phyloP scores from a whole-genome alignment of 2,113 vertebrate genomes.

The Chloropsis hardwickii region DNA sequence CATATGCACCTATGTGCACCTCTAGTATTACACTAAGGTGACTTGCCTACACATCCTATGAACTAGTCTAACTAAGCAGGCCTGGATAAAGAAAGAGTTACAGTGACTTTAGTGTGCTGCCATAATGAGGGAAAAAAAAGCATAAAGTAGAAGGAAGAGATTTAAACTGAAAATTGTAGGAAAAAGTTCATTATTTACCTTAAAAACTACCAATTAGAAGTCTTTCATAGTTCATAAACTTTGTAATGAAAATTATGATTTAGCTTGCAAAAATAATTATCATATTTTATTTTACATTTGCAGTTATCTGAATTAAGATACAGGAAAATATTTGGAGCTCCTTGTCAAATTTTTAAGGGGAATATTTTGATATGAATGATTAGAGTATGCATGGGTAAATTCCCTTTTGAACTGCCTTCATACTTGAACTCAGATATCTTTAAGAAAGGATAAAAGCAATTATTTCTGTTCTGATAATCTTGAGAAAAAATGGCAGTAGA shows the following conservation, averaged over 20 bases:
- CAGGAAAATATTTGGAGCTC: background rate
- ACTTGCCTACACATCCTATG: background rate
- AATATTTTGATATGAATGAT: background rate
- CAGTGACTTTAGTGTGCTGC: background rate
- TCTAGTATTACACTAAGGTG: background rate
- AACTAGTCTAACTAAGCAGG: background rate
- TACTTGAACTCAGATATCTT: conserved; percentile 4
- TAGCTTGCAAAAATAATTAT: background rate
- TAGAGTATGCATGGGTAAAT: background rate
- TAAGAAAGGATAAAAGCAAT: background rate
- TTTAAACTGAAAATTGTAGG: background rate
- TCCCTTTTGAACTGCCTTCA: background rate
- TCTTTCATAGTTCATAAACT: background rate
- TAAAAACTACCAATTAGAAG: background rate
- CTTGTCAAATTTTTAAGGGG: background rate
- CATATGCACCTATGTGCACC: background rate
- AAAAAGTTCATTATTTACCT: background rate
- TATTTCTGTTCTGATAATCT: conserved; percentile 12
- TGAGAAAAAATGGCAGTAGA: conserved; percentile 23
- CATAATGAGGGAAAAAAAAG: background rate
- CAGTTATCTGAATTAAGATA: background rate
- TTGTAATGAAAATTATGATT: background rate
- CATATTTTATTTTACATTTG: background rate
- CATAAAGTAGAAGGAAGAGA: background rate
- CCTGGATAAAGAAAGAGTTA: background rate